Conservation (phyloP, 2,888 invertebrate genomes). For the Diarsia rubi region DNA sequence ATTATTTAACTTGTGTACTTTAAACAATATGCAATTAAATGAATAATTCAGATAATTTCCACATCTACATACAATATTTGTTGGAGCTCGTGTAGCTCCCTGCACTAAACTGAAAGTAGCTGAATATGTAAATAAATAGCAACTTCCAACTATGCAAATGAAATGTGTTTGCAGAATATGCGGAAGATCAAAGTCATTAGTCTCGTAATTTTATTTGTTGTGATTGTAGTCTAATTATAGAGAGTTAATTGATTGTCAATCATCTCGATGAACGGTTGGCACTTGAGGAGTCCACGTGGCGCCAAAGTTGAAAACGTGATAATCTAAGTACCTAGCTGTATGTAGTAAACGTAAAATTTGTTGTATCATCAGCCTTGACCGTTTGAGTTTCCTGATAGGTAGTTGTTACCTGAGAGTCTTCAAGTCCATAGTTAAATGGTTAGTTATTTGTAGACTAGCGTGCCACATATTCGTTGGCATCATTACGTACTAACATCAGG, state of each 20-base stretch:
- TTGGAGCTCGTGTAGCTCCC: conserved; percentile 1
- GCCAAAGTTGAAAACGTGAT: conserved; percentile 23
- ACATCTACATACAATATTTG: not conserved
- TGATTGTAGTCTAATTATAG: conserved; percentile 35
- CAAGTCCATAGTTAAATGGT: no score
- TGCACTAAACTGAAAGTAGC: conserved; percentile 3
- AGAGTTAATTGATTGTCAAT: conserved; percentile 48
- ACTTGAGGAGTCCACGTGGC: conserved; percentile 43
- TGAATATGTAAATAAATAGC: not conserved
- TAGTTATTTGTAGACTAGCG: not conserved
- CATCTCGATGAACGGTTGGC: conserved; percentile 48
- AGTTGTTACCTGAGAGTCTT: not conserved
- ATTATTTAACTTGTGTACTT: not conserved
- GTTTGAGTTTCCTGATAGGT: not conserved
- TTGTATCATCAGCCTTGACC: not conserved
- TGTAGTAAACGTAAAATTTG: not conserved
- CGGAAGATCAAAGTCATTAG: conserved; percentile 39
- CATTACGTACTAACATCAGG: not conserved
- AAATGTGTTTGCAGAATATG: conserved; percentile 3
- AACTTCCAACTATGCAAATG: conserved; percentile 5
- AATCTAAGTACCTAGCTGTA: not conserved
- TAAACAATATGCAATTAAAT: conserved; percentile 3
- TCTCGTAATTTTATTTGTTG: conserved; percentile 32
- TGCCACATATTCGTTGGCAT: not conserved
- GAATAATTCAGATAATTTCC: conserved; percentile 5